phyloP scores from a whole-genome alignment of 2,113 vertebrate species.

The Poecilia latipinna region DNA sequence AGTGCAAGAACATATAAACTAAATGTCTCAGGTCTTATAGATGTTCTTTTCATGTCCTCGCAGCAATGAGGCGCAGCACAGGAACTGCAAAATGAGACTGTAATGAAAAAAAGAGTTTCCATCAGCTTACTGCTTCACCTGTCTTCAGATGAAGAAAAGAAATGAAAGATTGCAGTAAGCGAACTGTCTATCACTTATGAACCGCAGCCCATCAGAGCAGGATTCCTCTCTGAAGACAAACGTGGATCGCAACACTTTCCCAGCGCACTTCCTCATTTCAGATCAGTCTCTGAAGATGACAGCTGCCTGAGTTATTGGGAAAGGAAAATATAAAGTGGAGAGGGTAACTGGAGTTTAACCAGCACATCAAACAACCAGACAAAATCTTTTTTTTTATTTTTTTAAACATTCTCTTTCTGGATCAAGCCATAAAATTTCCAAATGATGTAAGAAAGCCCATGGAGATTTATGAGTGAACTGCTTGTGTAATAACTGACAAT shows the following conservation, averaged over 20 bases:
- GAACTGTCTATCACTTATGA: conserved; percentile 63
- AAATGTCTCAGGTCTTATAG: conserved; percentile 44
- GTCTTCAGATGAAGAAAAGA: conserved; percentile 48
- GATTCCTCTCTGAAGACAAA: conserved; percentile 44
- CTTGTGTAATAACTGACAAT: neutral
- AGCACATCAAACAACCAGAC: conserved; percentile 4
- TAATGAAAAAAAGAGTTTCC: conserved; percentile 65
- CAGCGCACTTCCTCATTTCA: conserved; percentile 25
- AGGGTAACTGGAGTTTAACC: conserved; percentile 17
- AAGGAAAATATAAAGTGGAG: conserved; percentile 22
- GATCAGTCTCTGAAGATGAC: conserved; percentile 42
- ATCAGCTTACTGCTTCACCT: conserved; percentile 66
- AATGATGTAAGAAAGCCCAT: neutral
- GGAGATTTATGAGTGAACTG: neutral
- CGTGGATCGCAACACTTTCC: conserved; percentile 48
- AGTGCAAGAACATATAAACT: conserved; percentile 17
- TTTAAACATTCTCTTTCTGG: neutral
- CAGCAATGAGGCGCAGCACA: conserved; percentile 48
- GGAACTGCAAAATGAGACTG: conserved; percentile 34
- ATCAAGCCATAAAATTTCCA: neutral
- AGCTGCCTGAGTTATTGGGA: conserved; percentile 47
- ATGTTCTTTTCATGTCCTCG: conserved; percentile 39
- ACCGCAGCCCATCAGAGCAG: conserved; percentile 52
- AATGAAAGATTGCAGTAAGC: conserved; percentile 57
- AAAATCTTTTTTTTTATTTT: neutral